Evolutionary conservation across 53 echinoderm and acorn worm genomes (phyloP).

Genomic region (Holothuria scabra): DNA sequence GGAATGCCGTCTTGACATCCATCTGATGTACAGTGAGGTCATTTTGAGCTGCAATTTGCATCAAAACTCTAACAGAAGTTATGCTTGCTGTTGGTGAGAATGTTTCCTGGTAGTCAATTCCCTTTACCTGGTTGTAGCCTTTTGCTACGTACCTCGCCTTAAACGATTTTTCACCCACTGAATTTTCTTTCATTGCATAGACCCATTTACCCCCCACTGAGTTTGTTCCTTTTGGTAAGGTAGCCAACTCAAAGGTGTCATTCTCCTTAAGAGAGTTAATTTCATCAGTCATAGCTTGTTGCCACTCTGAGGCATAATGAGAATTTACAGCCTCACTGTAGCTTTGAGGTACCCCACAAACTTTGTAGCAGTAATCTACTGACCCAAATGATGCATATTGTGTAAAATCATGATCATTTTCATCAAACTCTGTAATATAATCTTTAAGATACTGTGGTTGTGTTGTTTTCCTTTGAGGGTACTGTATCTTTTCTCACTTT

Average conservation of each 20-base stretch:
- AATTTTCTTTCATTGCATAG: neutral
- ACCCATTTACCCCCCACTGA: slow-evolving; percentile 37
- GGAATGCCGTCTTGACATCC: neutral
- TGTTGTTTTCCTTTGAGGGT: slow-evolving; percentile 47
- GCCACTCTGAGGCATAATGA: neutral
- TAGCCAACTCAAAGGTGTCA: slow-evolving; percentile 44
- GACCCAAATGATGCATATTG: neutral
- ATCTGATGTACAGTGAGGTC: slow-evolving; percentile 56
- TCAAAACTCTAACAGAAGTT: slow-evolving; percentile 9
- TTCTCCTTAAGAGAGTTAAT: slow-evolving; percentile 35
- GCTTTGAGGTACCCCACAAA: slow-evolving; percentile 1
- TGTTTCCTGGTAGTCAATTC: slow-evolving; percentile 36
- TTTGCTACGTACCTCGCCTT: slow-evolving; percentile 5
- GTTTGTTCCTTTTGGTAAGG: slow-evolving; percentile 33
- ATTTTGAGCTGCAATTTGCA: slow-evolving; percentile 53
- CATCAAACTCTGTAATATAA: slow-evolving; percentile 37
- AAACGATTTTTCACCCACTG: neutral
- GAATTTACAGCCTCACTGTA: slow-evolving; percentile 43
- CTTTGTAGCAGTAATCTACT: slow-evolving; percentile 17
- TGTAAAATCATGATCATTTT: neutral
- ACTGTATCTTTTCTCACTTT: neutral
- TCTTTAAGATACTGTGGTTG: slow-evolving; percentile 27
- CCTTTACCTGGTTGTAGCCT: slow-evolving; percentile 48
- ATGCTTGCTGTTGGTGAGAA: too few relatives aligned
- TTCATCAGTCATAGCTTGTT: slow-evolving; percentile 44